These are phyloP conservation scores for Scalopus aquaticus DNA, from an alignment of 2,113 vertebrate genomes.

Conservation along the genomic window DNA sequence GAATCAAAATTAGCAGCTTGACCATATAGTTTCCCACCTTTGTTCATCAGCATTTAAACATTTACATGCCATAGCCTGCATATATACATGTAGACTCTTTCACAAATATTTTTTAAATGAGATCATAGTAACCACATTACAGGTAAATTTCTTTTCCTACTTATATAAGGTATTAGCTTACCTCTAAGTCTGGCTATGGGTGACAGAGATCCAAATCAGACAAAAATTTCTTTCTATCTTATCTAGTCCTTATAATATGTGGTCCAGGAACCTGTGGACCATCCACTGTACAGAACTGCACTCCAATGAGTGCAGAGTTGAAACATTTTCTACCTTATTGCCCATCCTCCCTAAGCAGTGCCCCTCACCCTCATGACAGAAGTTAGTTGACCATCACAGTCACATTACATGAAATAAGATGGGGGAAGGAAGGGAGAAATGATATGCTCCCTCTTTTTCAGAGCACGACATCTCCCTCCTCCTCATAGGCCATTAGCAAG, in stretches of 20 bases:
- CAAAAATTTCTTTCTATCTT: not conserved
- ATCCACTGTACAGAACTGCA: not conserved
- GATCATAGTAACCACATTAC: not conserved
- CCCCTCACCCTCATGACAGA: not conserved
- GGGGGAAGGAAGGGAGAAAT: not conserved
- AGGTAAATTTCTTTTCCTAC: not conserved
- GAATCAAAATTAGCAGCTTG: not conserved
- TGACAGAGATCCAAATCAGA: not conserved
- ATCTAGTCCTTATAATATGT: not conserved
- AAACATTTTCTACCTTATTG: not conserved
- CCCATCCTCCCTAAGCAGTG: not conserved
- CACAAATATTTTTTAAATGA: not conserved
- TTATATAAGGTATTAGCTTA: not conserved
- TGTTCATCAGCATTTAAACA: not conserved
- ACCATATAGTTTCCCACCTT: not conserved
- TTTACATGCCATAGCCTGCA: not conserved
- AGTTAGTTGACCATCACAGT: not conserved
- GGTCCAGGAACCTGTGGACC: not conserved
- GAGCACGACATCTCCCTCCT: not conserved
- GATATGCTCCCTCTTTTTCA: not conserved
- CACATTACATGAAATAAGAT: not conserved
- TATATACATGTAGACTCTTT: not conserved
- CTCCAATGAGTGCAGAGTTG: too few relatives aligned
- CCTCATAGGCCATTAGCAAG: not conserved
- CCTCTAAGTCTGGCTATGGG: not conserved